A percentile compares a stretch with the other conserved stretches of the same genome.
These are phyloP conservation scores for Diplogasteroides magnus DNA, from an alignment of 1,140 invertebrate species.

Conservation along the genomic window DNA sequence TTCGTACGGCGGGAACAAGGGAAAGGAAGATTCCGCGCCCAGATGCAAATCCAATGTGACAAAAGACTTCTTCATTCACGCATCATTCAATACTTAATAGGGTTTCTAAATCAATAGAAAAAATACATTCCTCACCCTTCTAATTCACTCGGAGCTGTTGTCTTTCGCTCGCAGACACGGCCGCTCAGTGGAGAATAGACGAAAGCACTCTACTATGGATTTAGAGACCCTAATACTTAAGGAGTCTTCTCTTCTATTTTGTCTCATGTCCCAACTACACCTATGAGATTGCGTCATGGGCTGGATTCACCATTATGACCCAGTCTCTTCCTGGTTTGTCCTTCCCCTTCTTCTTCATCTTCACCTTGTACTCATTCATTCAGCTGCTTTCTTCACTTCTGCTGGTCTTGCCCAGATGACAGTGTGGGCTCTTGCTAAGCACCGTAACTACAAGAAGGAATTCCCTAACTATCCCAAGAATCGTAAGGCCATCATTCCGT, in stretches of 20 bases:
- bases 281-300: slow-evolving; percentile 86
- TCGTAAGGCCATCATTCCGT: slow-evolving; percentile 88
- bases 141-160: no score
- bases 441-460: slow-evolving; percentile 88
- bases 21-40: slow-evolving; percentile 75
- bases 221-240: no score
- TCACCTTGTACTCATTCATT: no score
- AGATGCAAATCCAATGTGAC: slow-evolving; percentile 21
- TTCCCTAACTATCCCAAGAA: slow-evolving; percentile 87
- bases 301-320: slow-evolving; percentile 87
- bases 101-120: no score
- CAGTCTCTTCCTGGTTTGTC: slow-evolving; percentile 80
- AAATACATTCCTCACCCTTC: no score
- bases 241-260: slow-evolving; percentile 75
- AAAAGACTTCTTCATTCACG: no score
- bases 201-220: no score
- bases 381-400: slow-evolving; percentile 80
- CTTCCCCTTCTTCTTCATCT: slow-evolving; percentile 25
- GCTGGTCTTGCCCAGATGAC: slow-evolving; percentile 95
- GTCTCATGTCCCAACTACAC: slow-evolving; percentile 99
- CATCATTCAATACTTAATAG: no score
- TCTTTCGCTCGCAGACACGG: no score
- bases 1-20: slow-evolving; percentile 83
- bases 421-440: slow-evolving; percentile 92
- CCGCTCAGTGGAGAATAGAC: no score